Conservation (phyloP, 2,113 vertebrate genomes). For the Sylvietta virens region DNA sequence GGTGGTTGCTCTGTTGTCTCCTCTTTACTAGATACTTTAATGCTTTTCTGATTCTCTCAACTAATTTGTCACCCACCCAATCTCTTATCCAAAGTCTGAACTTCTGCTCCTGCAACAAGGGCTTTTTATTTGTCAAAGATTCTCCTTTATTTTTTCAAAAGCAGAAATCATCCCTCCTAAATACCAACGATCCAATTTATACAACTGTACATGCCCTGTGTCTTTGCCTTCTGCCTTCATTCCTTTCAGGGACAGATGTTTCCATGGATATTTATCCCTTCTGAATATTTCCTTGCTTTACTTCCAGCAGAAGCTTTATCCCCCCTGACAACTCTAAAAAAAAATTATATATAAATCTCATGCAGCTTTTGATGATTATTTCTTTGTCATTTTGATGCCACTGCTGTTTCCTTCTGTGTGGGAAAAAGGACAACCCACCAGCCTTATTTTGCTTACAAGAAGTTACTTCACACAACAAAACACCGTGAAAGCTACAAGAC, state of each 20-base stretch:
- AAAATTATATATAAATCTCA: background rate
- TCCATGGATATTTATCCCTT: background rate
- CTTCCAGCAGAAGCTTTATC: background rate
- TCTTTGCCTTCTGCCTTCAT: background rate
- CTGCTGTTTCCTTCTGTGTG: background rate
- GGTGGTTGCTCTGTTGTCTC: background rate
- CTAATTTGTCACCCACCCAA: background rate
- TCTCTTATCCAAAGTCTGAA: background rate
- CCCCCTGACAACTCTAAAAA: background rate
- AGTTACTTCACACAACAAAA: background rate
- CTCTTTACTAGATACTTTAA: background rate
- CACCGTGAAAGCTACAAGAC: background rate
- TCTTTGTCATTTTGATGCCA: background rate
- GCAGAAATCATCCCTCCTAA: background rate
- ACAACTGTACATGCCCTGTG: background rate
- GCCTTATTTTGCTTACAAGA: background rate
- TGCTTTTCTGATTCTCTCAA: background rate
- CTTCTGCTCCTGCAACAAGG: background rate
- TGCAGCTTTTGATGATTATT: background rate
- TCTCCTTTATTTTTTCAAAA: background rate
- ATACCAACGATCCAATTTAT: background rate
- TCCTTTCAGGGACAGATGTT: background rate
- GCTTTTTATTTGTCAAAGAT: background rate
- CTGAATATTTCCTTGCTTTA: background rate
- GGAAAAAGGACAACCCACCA: background rate